phyloP scores from a whole-genome alignment of 2,113 vertebrate species.

The Zosterops borbonicus region DNA sequence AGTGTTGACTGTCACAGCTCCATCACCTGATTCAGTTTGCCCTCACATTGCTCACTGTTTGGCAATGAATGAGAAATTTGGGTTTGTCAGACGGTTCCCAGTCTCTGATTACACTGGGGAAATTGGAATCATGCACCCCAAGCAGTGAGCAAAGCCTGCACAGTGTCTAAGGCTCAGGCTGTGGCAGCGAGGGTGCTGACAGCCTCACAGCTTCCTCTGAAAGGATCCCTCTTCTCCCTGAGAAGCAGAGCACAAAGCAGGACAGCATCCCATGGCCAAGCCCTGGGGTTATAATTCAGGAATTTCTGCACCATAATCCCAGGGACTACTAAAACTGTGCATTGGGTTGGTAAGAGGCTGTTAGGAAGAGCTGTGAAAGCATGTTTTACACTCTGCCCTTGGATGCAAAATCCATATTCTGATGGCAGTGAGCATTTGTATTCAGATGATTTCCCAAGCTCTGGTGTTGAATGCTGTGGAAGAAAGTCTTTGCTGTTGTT shows the following conservation, averaged over 20 bases:
- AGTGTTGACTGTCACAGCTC: background rate
- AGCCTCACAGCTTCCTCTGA: background rate
- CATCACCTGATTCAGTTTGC: background rate
- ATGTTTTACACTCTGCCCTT: background rate
- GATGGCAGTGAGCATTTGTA: constrained; percentile 1
- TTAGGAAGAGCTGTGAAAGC: background rate
- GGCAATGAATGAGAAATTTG: fast-evolving
- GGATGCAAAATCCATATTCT: background rate
- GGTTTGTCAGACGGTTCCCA: background rate
- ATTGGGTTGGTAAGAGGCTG: background rate
- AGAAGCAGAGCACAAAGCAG: background rate
- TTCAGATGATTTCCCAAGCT: constrained; percentile 21
- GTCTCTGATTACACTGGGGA: fast-evolving
- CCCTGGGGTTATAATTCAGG: background rate
- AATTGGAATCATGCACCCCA: no score
- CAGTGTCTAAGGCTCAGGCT: background rate
- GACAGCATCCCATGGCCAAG: background rate
- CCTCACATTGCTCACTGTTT: background rate
- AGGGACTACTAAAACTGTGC: background rate
- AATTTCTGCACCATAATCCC: background rate
- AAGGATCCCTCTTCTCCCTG: background rate
- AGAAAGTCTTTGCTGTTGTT: background rate
- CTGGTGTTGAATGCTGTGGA: background rate
- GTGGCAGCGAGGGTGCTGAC: background rate
- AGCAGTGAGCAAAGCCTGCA: background rate